Percentiles rank a stretch among this genome's conserved stretches.
These are phyloP conservation scores for Caenorhabditis panamensis DNA, from an alignment of 2,888 invertebrate genomes.

Conservation along the genomic window DNA sequence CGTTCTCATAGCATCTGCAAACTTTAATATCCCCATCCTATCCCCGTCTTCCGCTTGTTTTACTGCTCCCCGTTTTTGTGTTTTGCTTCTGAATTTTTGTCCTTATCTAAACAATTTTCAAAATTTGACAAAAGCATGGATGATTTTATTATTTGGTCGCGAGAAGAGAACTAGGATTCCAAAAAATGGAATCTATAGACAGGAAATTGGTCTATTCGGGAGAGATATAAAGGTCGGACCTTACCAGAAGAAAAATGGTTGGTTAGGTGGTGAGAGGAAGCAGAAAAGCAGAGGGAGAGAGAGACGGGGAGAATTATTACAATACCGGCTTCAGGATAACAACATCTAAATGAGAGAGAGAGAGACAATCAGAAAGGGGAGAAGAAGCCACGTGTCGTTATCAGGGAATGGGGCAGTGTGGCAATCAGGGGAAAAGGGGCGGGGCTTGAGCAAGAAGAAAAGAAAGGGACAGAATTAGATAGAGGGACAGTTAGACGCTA, in stretches of 20 bases:
- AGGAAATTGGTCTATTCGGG: no score
- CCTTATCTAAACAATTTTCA: neutral
- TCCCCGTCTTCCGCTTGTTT: slow-evolving; percentile 51
- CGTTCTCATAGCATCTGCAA: slow-evolving; percentile 55
- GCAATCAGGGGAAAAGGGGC: no score
- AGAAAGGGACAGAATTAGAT: neutral
- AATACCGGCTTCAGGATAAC: slow-evolving; percentile 38
- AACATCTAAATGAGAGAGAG: slow-evolving; percentile 11
- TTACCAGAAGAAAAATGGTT: neutral
- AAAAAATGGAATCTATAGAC: no score
- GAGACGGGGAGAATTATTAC: slow-evolving; percentile 3
- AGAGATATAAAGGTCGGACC: neutral
- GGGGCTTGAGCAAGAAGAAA: slow-evolving; percentile 1
- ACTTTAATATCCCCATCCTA: slow-evolving; percentile 46
- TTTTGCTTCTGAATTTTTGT: slow-evolving; percentile 36
- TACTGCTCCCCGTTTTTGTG: slow-evolving; percentile 35
- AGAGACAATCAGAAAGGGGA: slow-evolving; percentile 14
- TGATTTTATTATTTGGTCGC: neutral
- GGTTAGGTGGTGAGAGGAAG: neutral
- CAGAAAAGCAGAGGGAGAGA: slow-evolving; percentile 24
- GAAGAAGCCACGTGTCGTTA: slow-evolving; percentile 4
- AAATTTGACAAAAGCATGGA: no score
- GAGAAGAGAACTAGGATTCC: neutral
- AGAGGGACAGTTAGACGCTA: slow-evolving; percentile 38
- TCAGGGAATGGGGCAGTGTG: neutral